phyloP scores from a whole-genome alignment of 1,140 invertebrate genomes.

The Ericerus pela region DNA sequence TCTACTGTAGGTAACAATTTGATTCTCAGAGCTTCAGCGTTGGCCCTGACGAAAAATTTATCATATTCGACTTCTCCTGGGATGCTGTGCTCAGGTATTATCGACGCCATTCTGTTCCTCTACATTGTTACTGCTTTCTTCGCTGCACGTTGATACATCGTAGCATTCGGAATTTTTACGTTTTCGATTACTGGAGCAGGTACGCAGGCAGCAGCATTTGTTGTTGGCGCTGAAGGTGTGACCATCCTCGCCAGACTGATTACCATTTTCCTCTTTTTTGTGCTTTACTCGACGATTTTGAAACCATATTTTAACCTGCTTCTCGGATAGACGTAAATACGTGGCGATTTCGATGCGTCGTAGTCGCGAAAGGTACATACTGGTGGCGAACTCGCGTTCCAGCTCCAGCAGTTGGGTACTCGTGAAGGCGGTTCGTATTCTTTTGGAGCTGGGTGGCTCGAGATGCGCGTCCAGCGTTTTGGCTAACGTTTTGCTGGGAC shows the following conservation, averaged over 20 bases:
- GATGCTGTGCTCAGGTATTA: too few relatives aligned
- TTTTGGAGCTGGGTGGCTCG: slow-evolving; percentile 54
- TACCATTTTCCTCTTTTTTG: slow-evolving; percentile 55
- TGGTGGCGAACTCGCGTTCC: slow-evolving; percentile 98
- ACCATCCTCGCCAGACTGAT: neutral
- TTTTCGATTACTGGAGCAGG: neutral
- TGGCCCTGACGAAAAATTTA: too few relatives aligned
- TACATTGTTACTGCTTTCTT: neutral
- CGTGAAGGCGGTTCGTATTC: slow-evolving; percentile 65
- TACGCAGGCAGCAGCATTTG: neutral
- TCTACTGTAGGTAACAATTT: too few relatives aligned
- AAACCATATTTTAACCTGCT: slow-evolving; percentile 99
- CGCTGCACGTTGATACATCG: neutral
- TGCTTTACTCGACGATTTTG: slow-evolving; percentile 97
- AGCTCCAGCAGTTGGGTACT: slow-evolving; percentile 93
- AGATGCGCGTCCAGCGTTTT: neutral
- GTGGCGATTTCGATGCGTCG: slow-evolving; percentile 97
- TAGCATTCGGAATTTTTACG: neutral
- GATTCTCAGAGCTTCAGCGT: too few relatives aligned
- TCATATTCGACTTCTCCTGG: too few relatives aligned
- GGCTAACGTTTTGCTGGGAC: neutral
- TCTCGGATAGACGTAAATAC: slow-evolving; percentile 85
- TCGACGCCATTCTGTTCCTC: too few relatives aligned
- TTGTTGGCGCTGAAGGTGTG: too few relatives aligned
- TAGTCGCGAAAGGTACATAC: slow-evolving; percentile 94